Percentiles rank a stretch among this genome's conserved stretches.
These are phyloP conservation scores for Austrofundulus limnaeus DNA, from an alignment of 2,113 vertebrate species.

Conservation along the genomic window DNA sequence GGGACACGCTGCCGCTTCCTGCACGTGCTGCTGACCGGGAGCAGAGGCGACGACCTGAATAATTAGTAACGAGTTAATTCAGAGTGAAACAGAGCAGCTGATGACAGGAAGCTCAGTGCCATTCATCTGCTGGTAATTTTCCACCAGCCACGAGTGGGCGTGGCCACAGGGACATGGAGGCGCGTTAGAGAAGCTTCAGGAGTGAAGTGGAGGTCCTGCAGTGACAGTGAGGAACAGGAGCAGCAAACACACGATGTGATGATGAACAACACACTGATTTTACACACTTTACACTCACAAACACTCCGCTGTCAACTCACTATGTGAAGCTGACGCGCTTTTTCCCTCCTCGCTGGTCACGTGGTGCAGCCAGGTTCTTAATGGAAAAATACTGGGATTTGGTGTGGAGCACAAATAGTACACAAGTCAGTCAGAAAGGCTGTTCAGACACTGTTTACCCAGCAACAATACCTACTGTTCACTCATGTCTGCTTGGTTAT, in stretches of 20 bases:
- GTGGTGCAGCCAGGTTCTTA: conserved; percentile 80
- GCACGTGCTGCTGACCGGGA: too few relatives aligned
- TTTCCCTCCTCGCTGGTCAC: conserved; percentile 60
- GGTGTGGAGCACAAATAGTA: conserved; percentile 69
- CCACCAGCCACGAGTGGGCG: conserved; percentile 85
- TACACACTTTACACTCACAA: conserved; percentile 2
- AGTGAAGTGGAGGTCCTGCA: conserved; percentile 49
- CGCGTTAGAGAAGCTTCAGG: conserved; percentile 60
- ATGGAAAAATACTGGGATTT: conserved; percentile 87
- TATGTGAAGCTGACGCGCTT: conserved; percentile 70
- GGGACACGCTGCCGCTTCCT: too few relatives aligned
- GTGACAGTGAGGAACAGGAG: conserved; percentile 9
- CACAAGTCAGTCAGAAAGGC: conserved; percentile 68
- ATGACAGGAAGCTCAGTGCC: too few relatives aligned
- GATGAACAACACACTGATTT: not conserved
- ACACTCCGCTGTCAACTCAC: conserved; percentile 44
- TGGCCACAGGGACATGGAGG: conserved; percentile 79
- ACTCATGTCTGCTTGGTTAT: not conserved
- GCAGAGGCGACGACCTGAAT: too few relatives aligned
- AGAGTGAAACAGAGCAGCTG: too few relatives aligned
- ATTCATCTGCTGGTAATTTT: conserved; percentile 84
- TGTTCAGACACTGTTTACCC: too few relatives aligned
- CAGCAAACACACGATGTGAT: not conserved
- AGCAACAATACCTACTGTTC: not conserved
- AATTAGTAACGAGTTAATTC: too few relatives aligned